Evolutionary conservation across 1,140 invertebrate species (phyloP).

Genomic region (Drosophila tani): DNA sequence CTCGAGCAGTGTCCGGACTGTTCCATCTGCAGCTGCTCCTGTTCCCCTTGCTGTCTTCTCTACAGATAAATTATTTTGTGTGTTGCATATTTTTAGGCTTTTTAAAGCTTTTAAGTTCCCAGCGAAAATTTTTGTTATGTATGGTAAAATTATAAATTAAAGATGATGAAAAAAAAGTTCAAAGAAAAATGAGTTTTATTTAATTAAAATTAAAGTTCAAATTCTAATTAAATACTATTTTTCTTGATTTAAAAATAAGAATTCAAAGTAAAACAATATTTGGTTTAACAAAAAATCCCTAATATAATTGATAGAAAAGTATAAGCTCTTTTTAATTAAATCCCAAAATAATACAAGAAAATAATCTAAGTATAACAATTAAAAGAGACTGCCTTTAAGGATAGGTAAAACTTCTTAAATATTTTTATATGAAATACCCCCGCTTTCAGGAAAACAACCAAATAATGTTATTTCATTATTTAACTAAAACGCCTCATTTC

Average conservation of each 20-base stretch:
- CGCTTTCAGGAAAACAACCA: background rate
- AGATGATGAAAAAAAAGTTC: background rate
- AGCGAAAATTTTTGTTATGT: constrained; percentile 2
- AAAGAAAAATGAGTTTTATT: background rate
- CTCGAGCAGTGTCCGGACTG: background rate
- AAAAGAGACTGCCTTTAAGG: too few species aligned
- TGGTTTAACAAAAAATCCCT: too few species aligned
- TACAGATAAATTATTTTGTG: background rate
- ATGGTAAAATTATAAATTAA: constrained; percentile 5
- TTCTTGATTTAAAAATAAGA: too few species aligned
- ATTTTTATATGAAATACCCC: background rate
- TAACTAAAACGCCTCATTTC: background rate
- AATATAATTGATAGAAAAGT: too few species aligned
- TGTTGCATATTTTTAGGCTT: constrained; percentile 39
- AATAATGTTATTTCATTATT: background rate
- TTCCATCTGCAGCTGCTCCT: constrained; percentile 11
- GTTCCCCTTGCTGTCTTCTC: constrained; percentile 15
- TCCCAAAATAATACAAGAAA: too few species aligned
- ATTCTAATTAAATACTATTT: background rate
- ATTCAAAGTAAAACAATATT: too few species aligned
- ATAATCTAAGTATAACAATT: too few species aligned
- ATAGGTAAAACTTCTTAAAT: too few species aligned
- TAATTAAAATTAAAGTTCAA: too few species aligned
- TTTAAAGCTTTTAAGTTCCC: background rate
- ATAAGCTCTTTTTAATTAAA: too few species aligned